These are phyloP conservation scores for Tipula confusa DNA, from an alignment of 2,888 invertebrate genomes.

Conservation along the genomic window DNA sequence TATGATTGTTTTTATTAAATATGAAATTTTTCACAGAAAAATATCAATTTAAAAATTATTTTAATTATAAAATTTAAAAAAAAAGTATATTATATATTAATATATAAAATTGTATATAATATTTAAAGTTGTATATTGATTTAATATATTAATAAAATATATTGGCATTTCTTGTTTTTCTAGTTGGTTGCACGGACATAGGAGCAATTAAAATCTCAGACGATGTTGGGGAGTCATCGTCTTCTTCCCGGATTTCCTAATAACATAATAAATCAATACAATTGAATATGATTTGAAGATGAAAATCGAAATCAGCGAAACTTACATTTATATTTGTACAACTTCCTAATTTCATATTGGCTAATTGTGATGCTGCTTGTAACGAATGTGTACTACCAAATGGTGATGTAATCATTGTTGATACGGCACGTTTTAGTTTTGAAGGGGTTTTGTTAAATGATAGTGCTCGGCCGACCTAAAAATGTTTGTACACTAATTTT, in stretches of 20 bases:
- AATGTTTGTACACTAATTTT: constrained; percentile 28
- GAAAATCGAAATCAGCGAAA: no score
- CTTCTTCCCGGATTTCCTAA: constrained; percentile 67
- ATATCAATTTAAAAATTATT: neutral
- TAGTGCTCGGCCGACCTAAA: constrained; percentile 81
- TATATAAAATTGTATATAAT: constrained; percentile 5
- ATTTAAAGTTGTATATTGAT: neutral
- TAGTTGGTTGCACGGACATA: constrained; percentile 78
- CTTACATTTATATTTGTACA: constrained; percentile 82
- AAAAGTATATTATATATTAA: no score
- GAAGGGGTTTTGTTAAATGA: constrained; percentile 95
- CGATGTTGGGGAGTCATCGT: constrained; percentile 47
- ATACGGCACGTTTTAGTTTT: constrained; percentile 88
- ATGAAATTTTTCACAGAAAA: constrained; percentile 12
- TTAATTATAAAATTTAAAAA: neutral
- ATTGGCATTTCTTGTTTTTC: constrained; percentile 59
- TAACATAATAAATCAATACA: neutral
- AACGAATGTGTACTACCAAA: constrained; percentile 80
- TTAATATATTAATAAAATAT: neutral
- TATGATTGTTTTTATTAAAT: neutral
- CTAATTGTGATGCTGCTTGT: constrained; percentile 76
- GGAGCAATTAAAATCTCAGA: constrained; percentile 66
- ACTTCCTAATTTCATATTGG: constrained; percentile 80
- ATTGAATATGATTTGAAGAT: no score
- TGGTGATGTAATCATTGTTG: constrained; percentile 88